Percentiles rank a stretch among this genome's conserved stretches.
Conservation (phyloP, 2,113 vertebrate species). For the Cephalopterus ornatus region DNA sequence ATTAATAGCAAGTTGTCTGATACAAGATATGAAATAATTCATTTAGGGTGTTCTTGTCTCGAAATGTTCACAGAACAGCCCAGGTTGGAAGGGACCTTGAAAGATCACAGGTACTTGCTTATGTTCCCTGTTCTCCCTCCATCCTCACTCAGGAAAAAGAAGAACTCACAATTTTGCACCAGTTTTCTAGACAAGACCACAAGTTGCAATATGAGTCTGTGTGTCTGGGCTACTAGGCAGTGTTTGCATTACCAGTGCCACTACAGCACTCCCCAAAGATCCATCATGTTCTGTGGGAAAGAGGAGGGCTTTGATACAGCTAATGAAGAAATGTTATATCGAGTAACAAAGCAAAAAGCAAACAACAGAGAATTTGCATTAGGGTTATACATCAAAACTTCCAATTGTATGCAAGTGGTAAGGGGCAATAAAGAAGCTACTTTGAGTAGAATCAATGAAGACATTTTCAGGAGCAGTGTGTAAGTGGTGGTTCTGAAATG, state of each 20-base stretch:
- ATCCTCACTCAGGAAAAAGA: neutral
- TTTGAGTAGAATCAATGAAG: neutral
- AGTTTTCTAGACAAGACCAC: neutral
- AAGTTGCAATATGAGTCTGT: neutral
- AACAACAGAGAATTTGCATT: neutral
- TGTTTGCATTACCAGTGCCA: neutral
- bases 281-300: neutral
- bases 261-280: neutral
- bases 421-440: neutral
- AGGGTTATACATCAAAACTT: neutral
- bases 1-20: slow-evolving; percentile 47
- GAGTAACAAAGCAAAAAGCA: neutral
- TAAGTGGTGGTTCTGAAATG: neutral
- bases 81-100: neutral
- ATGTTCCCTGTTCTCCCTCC: neutral
- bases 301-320: neutral
- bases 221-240: neutral
- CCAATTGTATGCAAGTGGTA: neutral
- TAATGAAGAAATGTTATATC: neutral
- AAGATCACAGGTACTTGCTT: neutral
- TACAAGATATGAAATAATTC: slow-evolving; percentile 34
- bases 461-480: neutral
- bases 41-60: neutral
- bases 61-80: neutral
- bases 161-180: neutral